These are phyloP conservation scores for Cygnus olor DNA, from an alignment of 2,797 vertebrate species.

Conservation along the genomic window DNA sequence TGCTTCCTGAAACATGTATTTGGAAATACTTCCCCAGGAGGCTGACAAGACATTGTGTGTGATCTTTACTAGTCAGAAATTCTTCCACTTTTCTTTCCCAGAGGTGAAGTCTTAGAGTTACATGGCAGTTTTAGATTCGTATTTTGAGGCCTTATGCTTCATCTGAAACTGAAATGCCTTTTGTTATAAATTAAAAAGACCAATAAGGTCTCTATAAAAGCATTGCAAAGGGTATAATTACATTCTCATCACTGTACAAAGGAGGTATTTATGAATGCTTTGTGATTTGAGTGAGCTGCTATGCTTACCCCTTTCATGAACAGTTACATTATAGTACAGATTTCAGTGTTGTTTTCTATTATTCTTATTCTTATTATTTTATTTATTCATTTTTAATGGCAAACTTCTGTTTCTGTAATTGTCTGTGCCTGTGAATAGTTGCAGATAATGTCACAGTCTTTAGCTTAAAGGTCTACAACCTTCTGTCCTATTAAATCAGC, in stretches of 20 bases:
- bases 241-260: not conserved
- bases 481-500: conserved; percentile 9
- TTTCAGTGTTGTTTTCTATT: not conserved
- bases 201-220: not conserved
- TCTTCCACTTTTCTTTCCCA: not conserved
- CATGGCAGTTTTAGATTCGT: not conserved
- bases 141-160: not conserved
- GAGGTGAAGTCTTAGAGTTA: not conserved
- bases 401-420: not conserved
- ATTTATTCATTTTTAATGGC: not conserved
- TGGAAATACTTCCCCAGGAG: not conserved
- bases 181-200: not conserved
- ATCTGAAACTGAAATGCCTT: not conserved
- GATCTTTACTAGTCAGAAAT: not conserved
- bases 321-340: not conserved
- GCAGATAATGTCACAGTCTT: not conserved
- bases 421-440: not conserved
- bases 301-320: not conserved
- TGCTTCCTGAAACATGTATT: not conserved
- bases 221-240: not conserved
- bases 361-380: not conserved
- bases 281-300: not conserved
- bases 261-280: not conserved
- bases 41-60: not conserved
- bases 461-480: not conserved